A percentile compares a stretch with the other conserved stretches of the same genome.
Evolutionary conservation across 2,797 vertebrate species (phyloP).

Genomic region (Pogonophryne albipinna): DNA sequence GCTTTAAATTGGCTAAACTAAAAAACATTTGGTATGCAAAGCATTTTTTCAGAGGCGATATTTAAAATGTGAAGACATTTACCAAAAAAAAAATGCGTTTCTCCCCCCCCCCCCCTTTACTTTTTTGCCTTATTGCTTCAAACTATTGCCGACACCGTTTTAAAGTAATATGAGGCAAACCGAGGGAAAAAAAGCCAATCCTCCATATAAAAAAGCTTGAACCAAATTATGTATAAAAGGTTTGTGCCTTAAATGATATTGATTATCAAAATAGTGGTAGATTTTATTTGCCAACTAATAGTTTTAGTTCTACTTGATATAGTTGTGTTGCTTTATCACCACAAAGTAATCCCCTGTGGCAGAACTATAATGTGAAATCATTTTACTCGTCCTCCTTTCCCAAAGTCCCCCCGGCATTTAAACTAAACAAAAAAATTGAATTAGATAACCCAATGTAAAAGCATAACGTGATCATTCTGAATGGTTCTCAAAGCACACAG

Average conservation of each 20-base stretch:
- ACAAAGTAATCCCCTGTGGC: neutral
- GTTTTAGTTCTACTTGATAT: neutral
- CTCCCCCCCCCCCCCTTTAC: too few relatives aligned
- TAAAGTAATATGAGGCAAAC: too few relatives aligned
- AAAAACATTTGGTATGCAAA: too few relatives aligned
- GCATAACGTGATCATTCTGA: conserved; percentile 19
- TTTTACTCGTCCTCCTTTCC: conserved; percentile 14
- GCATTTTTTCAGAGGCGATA: too few relatives aligned
- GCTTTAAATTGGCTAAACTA: neutral
- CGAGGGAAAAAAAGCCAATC: too few relatives aligned
- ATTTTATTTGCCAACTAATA: neutral
- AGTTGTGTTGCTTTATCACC: neutral
- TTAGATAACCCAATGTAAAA: conserved; percentile 30
- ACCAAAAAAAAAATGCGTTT: too few relatives aligned
- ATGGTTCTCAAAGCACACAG: conserved; percentile 15
- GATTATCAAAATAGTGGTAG: neutral
- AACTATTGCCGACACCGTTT: too few relatives aligned
- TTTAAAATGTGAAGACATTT: too few relatives aligned
- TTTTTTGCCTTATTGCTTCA: too few relatives aligned
- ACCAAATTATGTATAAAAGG: neutral
- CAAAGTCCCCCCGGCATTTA: neutral
- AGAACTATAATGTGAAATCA: neutral
- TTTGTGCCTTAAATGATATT: neutral
- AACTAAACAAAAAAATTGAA: conserved; percentile 13
- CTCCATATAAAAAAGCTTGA: neutral